Evolutionary conservation across 2,797 vertebrate genomes (phyloP).

Genomic region (Crotalus adamanteus): DNA sequence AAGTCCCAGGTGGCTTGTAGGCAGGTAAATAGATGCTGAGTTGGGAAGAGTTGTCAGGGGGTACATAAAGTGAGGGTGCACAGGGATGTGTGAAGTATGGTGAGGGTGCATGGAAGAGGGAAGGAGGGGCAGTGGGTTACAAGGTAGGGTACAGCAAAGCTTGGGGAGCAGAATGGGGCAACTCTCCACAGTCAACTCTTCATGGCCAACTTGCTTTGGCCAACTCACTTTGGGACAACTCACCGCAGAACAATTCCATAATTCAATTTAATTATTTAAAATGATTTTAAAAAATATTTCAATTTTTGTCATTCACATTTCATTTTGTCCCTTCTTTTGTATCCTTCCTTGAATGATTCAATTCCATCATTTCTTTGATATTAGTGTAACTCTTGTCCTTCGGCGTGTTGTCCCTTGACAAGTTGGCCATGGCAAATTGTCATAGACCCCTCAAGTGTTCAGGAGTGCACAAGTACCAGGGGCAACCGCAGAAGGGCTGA

Average conservation of each 20-base stretch:
- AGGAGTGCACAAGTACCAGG: not conserved
- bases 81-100: not conserved
- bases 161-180: not conserved
- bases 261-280: not conserved
- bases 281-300: not conserved
- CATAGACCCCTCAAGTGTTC: not conserved
- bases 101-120: not conserved
- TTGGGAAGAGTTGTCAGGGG: not conserved
- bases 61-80: not conserved
- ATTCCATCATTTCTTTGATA: not conserved
- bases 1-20: not conserved
- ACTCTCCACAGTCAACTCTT: not conserved
- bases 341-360: not conserved
- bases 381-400: not conserved
- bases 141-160: too few relatives aligned
- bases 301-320: not conserved
- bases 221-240: not conserved
- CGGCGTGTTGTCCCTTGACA: not conserved
- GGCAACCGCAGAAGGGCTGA: not conserved
- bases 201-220: too few relatives aligned
- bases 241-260: not conserved
- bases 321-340: not conserved
- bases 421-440: not conserved
- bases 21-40: not conserved
- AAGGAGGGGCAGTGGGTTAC: not conserved